phyloP scores from a whole-genome alignment of 2,888 invertebrate species.

The Euproctis similis region DNA sequence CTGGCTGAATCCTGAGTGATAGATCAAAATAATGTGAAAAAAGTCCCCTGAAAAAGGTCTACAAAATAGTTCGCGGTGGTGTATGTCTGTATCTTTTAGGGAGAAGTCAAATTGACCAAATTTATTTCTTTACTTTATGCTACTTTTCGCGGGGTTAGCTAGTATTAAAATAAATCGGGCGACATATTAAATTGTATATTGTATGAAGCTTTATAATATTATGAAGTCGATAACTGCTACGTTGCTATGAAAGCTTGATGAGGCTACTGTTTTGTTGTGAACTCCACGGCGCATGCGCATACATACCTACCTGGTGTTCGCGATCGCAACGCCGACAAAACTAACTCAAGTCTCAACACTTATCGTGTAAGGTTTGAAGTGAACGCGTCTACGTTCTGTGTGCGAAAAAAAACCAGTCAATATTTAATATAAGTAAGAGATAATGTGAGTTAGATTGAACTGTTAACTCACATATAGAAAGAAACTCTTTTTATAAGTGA shows the following conservation, averaged over 20 bases:
- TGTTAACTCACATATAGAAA: no score
- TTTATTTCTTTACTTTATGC: no score
- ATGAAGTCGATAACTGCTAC: slow-evolving; percentile 46
- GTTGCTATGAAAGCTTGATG: slow-evolving; percentile 25
- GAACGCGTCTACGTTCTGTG: slow-evolving; percentile 33
- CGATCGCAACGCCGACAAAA: slow-evolving; percentile 15
- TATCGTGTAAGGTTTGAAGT: slow-evolving; percentile 36
- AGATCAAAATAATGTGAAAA: no score
- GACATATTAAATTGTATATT: no score
- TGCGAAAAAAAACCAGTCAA: slow-evolving; percentile 39
- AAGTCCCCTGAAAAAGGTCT: no score
- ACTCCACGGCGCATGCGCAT: slow-evolving; percentile 47
- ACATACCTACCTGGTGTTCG: slow-evolving; percentile 14
- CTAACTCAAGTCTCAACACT: no score
- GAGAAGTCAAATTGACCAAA: no score
- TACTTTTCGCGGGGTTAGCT: no score
- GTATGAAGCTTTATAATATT: slow-evolving; percentile 26
- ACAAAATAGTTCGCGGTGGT: no score
- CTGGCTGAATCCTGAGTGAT: no score
- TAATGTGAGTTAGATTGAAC: slow-evolving; percentile 26
- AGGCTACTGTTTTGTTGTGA: slow-evolving; percentile 41
- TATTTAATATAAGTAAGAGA: slow-evolving; percentile 49
- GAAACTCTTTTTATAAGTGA: slow-evolving; percentile 8
- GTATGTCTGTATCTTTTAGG: no score
- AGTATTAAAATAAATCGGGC: no score